Conservation (phyloP, 2,888 invertebrate species). For the Synergus laeviventris region DNA sequence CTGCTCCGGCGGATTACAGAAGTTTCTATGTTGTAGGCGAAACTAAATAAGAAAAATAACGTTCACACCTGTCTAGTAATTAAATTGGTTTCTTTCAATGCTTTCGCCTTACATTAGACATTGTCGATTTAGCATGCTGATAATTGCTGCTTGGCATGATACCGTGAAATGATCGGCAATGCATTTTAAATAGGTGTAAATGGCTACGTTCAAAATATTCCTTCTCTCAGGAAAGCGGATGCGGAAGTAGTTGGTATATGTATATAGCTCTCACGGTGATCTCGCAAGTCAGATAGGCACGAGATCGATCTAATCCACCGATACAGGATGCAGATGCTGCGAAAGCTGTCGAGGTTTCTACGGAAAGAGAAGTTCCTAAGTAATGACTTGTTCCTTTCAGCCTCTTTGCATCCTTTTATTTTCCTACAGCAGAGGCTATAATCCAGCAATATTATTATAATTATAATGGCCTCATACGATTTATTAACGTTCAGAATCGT, state of each 20-base stretch:
- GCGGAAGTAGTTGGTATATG: constrained; percentile 29
- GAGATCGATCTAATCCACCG: constrained; percentile 37
- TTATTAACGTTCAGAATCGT: constrained; percentile 1
- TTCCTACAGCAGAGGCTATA: not conserved
- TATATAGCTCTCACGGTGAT: constrained; percentile 21
- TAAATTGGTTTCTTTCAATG: not conserved
- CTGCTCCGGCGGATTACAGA: no score
- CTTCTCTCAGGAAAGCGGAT: constrained; percentile 37
- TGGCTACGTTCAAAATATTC: constrained; percentile 27
- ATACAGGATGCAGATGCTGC: constrained; percentile 42
- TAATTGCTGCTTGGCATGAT: constrained; percentile 27
- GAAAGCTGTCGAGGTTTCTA: constrained; percentile 55
- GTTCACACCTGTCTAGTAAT: not conserved
- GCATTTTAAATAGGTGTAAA: constrained; percentile 33
- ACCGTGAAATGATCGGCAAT: constrained; percentile 25
- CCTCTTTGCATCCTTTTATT: constrained; percentile 19
- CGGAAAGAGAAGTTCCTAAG: constrained; percentile 57
- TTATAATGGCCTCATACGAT: not conserved
- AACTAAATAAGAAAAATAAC: no score
- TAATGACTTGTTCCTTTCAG: constrained; percentile 51
- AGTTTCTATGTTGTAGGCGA: no score
- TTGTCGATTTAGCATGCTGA: constrained; percentile 19
- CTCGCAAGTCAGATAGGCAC: constrained; percentile 38
- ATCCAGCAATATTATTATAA: not conserved
- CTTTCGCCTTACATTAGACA: not conserved